These are phyloP conservation scores for Graphium colonna DNA, from an alignment of 2,888 invertebrate genomes.

Conservation along the genomic window DNA sequence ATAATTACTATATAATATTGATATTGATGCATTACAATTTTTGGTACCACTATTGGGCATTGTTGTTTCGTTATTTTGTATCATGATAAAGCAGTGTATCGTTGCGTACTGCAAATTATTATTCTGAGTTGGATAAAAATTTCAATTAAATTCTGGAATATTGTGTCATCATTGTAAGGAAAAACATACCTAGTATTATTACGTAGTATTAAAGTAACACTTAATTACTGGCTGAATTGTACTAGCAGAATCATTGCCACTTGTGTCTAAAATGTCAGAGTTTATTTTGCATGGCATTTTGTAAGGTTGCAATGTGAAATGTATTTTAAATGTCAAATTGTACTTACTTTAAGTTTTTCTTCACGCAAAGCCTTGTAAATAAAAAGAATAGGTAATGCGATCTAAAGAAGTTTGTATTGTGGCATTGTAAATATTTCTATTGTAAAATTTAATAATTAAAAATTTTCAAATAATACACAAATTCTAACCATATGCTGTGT, in stretches of 20 bases:
- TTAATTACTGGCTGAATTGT: background rate
- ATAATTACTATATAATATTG: too few relatives aligned
- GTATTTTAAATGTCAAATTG: slow-evolving; percentile 27
- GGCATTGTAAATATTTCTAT: slow-evolving; percentile 76
- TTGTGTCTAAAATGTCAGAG: slow-evolving; percentile 7
- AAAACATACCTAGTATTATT: background rate
- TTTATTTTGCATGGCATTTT: background rate
- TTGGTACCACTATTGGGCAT: too few relatives aligned
- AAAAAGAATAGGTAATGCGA: slow-evolving; percentile 40
- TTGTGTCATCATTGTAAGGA: background rate
- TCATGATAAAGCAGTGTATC: slow-evolving; percentile 5
- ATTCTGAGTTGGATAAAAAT: too few relatives aligned
- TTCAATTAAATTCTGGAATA: too few relatives aligned
- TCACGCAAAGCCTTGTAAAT: slow-evolving; percentile 62
- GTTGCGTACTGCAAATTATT: background rate
- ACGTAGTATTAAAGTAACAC: background rate
- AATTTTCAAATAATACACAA: slow-evolving; percentile 76
- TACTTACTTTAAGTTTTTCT: slow-evolving; percentile 31
- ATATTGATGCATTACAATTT: too few relatives aligned
- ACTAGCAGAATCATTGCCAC: background rate
- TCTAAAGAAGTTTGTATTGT: slow-evolving; percentile 47
- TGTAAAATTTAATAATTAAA: slow-evolving; percentile 76
- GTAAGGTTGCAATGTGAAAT: slow-evolving; percentile 19
- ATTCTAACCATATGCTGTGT: slow-evolving; percentile 40
- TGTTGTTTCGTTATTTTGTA: too few relatives aligned